These are phyloP conservation scores for Oscheius myriophilus DNA, from an alignment of 2,888 invertebrate genomes.

Conservation along the genomic window DNA sequence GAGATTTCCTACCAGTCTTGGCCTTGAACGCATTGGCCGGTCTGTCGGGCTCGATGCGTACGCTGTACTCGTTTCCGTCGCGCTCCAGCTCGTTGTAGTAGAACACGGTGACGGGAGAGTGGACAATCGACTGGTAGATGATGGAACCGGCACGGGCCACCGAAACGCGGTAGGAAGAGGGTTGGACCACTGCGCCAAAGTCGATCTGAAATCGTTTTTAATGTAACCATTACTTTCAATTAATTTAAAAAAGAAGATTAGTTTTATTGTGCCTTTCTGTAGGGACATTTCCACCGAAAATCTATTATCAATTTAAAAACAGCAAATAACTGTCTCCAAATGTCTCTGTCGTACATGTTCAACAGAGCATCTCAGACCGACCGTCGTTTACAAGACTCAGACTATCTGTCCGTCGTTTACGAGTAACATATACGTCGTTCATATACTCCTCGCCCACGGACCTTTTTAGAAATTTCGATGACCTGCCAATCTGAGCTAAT, in stretches of 20 bases:
- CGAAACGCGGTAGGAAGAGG: slow-evolving; percentile 26
- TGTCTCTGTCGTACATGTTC: too few relatives aligned
- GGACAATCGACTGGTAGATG: slow-evolving; percentile 31
- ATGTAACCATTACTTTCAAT: background rate
- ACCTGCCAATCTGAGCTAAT: too few relatives aligned
- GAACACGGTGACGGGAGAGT: slow-evolving; percentile 42
- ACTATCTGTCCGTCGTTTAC: too few relatives aligned
- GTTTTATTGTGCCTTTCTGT: background rate
- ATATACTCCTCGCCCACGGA: too few relatives aligned
- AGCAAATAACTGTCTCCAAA: too few relatives aligned
- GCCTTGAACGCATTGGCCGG: slow-evolving; percentile 41
- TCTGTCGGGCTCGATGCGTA: slow-evolving; percentile 49
- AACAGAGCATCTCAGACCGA: too few relatives aligned
- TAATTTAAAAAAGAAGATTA: too few relatives aligned
- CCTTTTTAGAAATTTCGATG: too few relatives aligned
- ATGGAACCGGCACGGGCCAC: slow-evolving; percentile 25
- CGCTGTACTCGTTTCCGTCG: slow-evolving; percentile 41
- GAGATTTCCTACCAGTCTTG: slow-evolving; percentile 37
- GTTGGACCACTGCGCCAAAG: slow-evolving; percentile 4
- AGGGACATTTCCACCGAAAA: too few relatives aligned
- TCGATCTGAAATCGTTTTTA: slow-evolving; percentile 17
- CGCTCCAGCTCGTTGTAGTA: slow-evolving; percentile 38
- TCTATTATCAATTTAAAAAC: too few relatives aligned
- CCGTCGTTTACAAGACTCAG: too few relatives aligned
- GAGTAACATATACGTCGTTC: too few relatives aligned